Evolutionary conservation across 2,113 vertebrate genomes (phyloP).

Genomic region (Platanista minor): DNA sequence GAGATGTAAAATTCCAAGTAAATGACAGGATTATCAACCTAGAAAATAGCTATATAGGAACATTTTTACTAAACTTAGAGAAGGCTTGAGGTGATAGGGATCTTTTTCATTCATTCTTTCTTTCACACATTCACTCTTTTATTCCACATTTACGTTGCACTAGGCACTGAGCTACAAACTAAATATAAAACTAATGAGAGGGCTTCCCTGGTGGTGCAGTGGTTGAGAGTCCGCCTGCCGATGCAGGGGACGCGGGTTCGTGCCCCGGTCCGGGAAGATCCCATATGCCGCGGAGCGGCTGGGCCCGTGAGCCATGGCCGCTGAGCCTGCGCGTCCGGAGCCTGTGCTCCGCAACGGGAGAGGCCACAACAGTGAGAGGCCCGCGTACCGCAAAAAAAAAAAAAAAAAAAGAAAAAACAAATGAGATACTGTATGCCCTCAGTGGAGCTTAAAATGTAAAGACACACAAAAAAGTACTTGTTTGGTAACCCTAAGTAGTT

Average conservation of each 20-base stretch:
- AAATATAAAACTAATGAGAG: constrained; percentile 29
- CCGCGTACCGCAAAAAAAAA: too few relatives aligned
- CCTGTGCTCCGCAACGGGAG: too few relatives aligned
- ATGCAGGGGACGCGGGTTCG: too few relatives aligned
- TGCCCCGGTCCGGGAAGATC: too few relatives aligned
- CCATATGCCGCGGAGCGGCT: too few relatives aligned
- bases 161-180: background rate
- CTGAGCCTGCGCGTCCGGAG: too few relatives aligned
- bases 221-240: too few relatives aligned
- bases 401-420: too few relatives aligned
- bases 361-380: too few relatives aligned
- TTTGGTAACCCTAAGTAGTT: background rate
- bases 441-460: constrained; percentile 24
- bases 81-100: background rate
- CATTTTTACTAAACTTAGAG: background rate
- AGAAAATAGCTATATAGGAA: background rate
- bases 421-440: background rate
- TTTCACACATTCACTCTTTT: background rate
- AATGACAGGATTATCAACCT: background rate
- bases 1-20: background rate
- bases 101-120: background rate
- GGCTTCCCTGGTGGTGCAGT: too few relatives aligned
- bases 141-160: background rate
- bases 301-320: too few relatives aligned
- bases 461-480: background rate